phyloP scores from a whole-genome alignment of 2,888 invertebrate species.

The Silvanus unidentatus region DNA sequence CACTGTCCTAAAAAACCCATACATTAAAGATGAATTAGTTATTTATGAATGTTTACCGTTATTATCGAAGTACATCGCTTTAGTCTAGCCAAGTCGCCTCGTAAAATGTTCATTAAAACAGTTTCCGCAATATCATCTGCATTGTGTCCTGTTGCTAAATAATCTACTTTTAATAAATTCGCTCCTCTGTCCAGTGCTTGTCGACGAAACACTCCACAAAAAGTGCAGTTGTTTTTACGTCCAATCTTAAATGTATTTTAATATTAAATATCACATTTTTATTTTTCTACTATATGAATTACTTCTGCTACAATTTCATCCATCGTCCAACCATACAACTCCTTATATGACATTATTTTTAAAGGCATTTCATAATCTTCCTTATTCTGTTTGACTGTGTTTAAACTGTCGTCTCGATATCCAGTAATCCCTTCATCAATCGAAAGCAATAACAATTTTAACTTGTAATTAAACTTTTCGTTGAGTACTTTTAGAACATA shows the following conservation, averaged over 20 bases:
- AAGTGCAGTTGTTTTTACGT: conserved; percentile 93
- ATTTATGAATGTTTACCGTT: conserved; percentile 57
- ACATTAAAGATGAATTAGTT: background rate
- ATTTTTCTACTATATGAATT: conserved; percentile 24
- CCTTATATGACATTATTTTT: conserved; percentile 93
- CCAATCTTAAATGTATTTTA: conserved; percentile 52
- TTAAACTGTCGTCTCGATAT: conserved; percentile 91
- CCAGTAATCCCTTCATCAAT: conserved; percentile 98
- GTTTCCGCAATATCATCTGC: conserved; percentile 99
- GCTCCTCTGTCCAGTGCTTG: conserved; percentile 97
- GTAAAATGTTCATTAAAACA: conserved; percentile 92
- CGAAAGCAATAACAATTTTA: conserved; percentile 84
- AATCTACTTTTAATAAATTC: conserved; percentile 76
- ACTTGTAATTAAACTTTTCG: conserved; percentile 80
- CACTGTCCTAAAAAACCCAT: conserved; percentile 55
- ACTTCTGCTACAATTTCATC: conserved; percentile 91
- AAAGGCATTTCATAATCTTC: conserved; percentile 90
- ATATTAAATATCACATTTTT: conserved; percentile 4
- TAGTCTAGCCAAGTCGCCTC: conserved; percentile 93
- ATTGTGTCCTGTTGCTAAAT: conserved; percentile 95
- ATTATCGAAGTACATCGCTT: conserved; percentile 86
- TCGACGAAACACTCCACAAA: conserved; percentile 91
- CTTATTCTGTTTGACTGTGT: conserved; percentile 92
- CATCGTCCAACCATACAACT: conserved; percentile 99
- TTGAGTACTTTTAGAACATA: conserved; percentile 89